Evolutionary conservation across 1,140 invertebrate genomes (phyloP), one percentile per base, ranked within the genome.

Genomic region (Aphidius ervi): DNA sequence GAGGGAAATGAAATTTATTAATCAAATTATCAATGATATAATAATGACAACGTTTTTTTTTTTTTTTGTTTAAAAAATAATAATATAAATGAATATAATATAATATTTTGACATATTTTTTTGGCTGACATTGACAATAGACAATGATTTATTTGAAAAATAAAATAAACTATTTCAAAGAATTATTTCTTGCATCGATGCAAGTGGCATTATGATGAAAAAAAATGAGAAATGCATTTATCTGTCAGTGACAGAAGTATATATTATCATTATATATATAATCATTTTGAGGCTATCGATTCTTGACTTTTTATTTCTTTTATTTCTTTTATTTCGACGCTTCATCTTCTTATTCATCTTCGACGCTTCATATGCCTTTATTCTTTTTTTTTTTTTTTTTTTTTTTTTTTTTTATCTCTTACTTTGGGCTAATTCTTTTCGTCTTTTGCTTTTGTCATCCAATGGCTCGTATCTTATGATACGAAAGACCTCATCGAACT

Each of bases 391-490:
- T 20, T 23, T 56, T 56, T 58, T 41, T 23, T 52, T 31, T 52
- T 50, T 23, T 62, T 60, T 56, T 64, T 43, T 23, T 16, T 55
- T 41, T 39, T 53, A 6, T 10, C 6, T 37, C 31, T 46, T 56
- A 16, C 45, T 49, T 31, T 20, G 31, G 48, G 45, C 60, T 62
- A 56, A 57, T 57, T 62, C 49, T 52, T 57, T 55, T 56, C 4
- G 2, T 31, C 23, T 31, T 43, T 37, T 42, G 16, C 42, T 48
- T 60, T 58, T 56, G 56, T 50, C 60, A 46, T 62, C 46, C 59
- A 41, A 58, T 63, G 56, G 60, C 59, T 63, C 58, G 46, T 39
- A 23, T 50, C 56, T 46, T 10, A 43, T 61, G 56, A 56, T 61
- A 56, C 40, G n/a, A 31, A 20, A 46, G 46, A 56, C 41, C 53